These are phyloP conservation scores for Notoglanidium macrostoma DNA, from an alignment of 2,797 vertebrate genomes.

Conservation along the genomic window DNA sequence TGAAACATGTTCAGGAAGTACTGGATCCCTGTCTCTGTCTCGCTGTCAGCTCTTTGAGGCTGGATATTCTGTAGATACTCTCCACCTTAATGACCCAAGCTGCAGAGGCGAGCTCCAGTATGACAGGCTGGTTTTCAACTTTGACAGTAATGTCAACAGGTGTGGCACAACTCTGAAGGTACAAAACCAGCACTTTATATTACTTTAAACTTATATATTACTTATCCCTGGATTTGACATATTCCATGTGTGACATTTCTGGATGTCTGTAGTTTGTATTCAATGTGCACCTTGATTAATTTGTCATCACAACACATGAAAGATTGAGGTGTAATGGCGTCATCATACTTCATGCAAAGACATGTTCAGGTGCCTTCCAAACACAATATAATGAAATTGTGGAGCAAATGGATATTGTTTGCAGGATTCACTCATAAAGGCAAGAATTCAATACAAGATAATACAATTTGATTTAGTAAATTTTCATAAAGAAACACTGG, in stretches of 20 bases:
- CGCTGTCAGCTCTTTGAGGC: conserved; percentile 7
- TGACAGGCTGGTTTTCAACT: conserved; percentile 11
- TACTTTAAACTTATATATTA: background rate
- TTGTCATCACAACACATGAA: no score
- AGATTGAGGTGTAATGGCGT: no score
- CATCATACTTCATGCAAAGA: no score
- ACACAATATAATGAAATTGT: background rate
- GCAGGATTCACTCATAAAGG: background rate
- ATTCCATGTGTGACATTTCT: background rate
- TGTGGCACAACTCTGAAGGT: background rate
- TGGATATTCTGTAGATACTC: background rate
- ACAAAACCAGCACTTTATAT: background rate
- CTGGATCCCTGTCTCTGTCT: conserved; percentile 2
- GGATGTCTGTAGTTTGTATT: background rate
- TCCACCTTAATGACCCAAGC: background rate
- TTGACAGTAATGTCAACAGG: background rate
- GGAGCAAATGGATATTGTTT: background rate
- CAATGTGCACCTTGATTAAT: no score
- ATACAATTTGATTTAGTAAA: background rate
- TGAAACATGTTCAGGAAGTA: conserved; percentile 16
- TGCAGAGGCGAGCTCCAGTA: background rate
- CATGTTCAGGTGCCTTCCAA: background rate
- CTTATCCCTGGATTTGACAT: background rate
- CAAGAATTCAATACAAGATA: background rate
- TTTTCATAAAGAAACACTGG: no score